Evolutionary conservation across 2,113 vertebrate genomes (phyloP).

Genomic region (Lynx canadensis): DNA sequence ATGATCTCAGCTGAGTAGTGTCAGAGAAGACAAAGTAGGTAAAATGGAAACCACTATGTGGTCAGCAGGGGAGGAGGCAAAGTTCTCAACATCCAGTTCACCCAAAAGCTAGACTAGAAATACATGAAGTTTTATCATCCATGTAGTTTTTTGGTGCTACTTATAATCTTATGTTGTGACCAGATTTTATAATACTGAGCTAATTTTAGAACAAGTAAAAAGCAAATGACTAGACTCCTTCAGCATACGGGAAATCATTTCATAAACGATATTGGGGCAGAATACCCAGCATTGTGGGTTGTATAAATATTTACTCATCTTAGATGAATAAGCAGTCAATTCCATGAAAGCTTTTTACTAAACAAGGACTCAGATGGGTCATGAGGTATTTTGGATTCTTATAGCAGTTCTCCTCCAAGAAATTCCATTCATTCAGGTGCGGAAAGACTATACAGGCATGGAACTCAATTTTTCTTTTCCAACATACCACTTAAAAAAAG

Average conservation of each 20-base stretch:
- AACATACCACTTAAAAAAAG: not conserved
- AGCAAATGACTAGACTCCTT: not conserved
- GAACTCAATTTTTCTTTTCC: not conserved
- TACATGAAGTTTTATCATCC: not conserved
- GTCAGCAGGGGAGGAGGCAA: not conserved
- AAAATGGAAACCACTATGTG: not conserved
- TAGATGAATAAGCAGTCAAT: not conserved
- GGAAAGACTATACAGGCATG: not conserved
- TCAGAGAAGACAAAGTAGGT: not conserved
- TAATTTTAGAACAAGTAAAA: not conserved
- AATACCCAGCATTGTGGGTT: not conserved
- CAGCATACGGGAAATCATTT: not conserved
- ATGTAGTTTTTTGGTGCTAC: not conserved
- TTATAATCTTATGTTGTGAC: not conserved
- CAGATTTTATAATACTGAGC: not conserved
- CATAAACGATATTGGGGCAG: not conserved
- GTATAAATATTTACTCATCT: not conserved
- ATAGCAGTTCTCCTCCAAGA: not conserved
- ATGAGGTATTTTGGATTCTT: not conserved
- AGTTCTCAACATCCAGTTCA: not conserved
- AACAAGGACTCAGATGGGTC: not conserved
- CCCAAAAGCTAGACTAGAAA: not conserved
- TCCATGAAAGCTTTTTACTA: not conserved
- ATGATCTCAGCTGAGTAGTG: not conserved
- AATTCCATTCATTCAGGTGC: not conserved